phyloP scores from a whole-genome alignment of 2,113 vertebrate genomes.

The Bufo gargarizans region DNA sequence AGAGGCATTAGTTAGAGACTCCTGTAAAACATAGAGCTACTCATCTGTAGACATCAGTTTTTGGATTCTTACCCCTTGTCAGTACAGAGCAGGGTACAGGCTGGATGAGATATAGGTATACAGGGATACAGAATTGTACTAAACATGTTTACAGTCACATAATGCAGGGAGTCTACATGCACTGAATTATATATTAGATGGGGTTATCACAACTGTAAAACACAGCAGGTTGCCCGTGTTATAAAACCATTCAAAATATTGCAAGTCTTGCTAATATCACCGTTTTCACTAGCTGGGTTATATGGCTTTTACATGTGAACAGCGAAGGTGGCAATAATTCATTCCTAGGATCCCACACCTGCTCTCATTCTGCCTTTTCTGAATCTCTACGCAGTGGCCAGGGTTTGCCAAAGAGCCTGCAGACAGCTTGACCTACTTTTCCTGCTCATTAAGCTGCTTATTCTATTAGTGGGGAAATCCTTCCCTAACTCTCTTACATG shows the following conservation, averaged over 20 bases:
- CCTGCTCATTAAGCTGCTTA: neutral
- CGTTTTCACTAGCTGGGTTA: neutral
- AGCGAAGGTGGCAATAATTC: slow-evolving; percentile 36
- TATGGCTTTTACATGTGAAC: slow-evolving; percentile 10
- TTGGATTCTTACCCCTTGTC: too few relatives aligned
- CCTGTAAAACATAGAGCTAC: too few relatives aligned
- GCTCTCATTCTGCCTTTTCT: slow-evolving; percentile 55
- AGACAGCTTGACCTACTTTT: slow-evolving; percentile 24
- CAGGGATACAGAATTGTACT: neutral
- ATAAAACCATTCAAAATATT: neutral
- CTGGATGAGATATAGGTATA: too few relatives aligned
- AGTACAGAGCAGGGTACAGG: too few relatives aligned
- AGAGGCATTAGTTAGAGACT: too few relatives aligned
- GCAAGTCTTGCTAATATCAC: neutral
- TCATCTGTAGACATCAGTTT: too few relatives aligned
- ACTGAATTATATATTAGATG: slow-evolving; percentile 4
- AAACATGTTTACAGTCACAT: neutral
- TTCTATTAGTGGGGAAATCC: slow-evolving; percentile 53
- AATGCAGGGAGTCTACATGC: neutral
- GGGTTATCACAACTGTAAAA: neutral
- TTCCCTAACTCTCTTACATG: slow-evolving; percentile 56
- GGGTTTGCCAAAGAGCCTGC: slow-evolving; percentile 30
- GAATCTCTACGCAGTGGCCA: slow-evolving; percentile 7
- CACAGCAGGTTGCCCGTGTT: neutral
- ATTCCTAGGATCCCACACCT: slow-evolving; percentile 39